These are phyloP conservation scores for Elegia similella DNA, from an alignment of 2,888 invertebrate genomes.

Conservation along the genomic window DNA sequence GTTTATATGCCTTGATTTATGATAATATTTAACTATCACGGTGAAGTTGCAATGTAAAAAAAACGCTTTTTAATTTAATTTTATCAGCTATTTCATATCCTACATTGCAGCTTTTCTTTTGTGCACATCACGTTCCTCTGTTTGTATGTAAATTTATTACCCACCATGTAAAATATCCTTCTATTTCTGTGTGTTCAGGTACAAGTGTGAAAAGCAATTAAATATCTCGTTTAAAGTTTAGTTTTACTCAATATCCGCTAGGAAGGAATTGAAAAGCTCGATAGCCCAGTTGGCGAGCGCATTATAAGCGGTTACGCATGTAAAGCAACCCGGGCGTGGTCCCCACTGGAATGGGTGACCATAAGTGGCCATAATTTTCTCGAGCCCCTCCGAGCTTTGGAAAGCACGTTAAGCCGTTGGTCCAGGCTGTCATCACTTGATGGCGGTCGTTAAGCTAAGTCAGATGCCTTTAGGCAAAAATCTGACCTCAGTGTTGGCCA, in stretches of 20 bases:
- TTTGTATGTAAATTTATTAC: not conserved
- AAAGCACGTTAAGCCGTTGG: too few species aligned
- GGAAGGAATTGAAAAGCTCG: too few species aligned
- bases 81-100: slow-evolving; percentile 4
- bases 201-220: not conserved
- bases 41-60: not conserved
- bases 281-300: too few species aligned
- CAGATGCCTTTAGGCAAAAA: too few species aligned
- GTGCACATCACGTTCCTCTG: not conserved
- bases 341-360: too few species aligned
- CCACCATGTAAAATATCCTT: not conserved
- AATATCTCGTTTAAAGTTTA: not conserved
- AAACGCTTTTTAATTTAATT: not conserved
- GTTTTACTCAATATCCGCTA: not conserved
- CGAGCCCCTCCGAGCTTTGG: too few species aligned
- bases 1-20: not conserved
- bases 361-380: too few species aligned
- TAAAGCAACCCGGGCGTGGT: too few species aligned
- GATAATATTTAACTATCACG: not conserved
- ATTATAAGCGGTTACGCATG: too few species aligned
- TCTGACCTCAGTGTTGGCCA: too few species aligned
- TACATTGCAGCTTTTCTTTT: slow-evolving; percentile 16
- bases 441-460: too few species aligned
- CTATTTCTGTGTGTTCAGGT: not conserved
- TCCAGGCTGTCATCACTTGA: too few species aligned